Conservation (phyloP, 1,140 invertebrate genomes). For the Drosophila sp. region DNA sequence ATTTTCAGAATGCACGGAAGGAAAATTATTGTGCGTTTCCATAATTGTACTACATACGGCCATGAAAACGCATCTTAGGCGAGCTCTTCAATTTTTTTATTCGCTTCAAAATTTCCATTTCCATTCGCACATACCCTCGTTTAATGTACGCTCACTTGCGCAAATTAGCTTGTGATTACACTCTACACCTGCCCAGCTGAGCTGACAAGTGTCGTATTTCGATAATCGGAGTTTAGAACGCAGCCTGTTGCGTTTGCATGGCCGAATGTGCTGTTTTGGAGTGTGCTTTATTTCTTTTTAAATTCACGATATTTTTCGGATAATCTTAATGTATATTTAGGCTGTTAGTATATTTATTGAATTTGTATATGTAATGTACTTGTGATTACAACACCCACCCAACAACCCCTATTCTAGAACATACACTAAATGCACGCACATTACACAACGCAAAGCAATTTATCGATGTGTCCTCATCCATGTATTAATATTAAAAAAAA, state of each 20-base stretch:
- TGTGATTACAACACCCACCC: neutral
- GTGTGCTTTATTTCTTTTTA: conserved; percentile 27
- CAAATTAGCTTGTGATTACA: neutral
- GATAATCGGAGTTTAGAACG: neutral
- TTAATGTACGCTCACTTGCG: neutral
- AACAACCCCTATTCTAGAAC: neutral
- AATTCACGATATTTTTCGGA: conserved; percentile 11
- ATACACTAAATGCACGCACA: neutral
- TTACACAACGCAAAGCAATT: conserved; percentile 7
- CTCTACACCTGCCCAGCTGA: conserved; percentile 15
- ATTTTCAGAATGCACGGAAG: conserved; percentile 1
- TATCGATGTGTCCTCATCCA: conserved; percentile 16
- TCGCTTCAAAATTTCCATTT: conserved; percentile 9
- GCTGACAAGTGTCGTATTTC: neutral
- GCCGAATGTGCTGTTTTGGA: conserved; percentile 18
- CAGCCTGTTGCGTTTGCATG: conserved; percentile 48
- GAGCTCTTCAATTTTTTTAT: conserved; percentile 13
- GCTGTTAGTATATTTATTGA: conserved; percentile 39
- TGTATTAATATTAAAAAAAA: neutral
- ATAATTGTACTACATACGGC: conserved; percentile 23
- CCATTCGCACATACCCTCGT: conserved; percentile 13
- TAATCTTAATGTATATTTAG: conserved; percentile 25
- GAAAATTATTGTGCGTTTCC: conserved; percentile 17
- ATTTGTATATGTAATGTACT: conserved; percentile 23
- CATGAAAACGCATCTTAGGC: conserved; percentile 46